phyloP scores from a whole-genome alignment of 2,113 vertebrate genomes.

The Pterophyllum scalare region DNA sequence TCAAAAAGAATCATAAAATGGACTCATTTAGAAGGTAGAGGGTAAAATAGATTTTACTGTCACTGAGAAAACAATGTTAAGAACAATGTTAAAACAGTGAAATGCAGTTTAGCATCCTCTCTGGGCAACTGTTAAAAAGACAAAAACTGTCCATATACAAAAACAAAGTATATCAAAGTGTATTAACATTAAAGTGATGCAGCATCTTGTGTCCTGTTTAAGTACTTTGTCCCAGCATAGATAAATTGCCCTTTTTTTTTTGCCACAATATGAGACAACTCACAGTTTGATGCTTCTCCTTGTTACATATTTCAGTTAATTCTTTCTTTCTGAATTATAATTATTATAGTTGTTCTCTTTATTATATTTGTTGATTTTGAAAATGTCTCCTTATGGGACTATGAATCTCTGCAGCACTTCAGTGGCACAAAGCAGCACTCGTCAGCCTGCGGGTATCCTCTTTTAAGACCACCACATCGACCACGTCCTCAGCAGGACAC shows the following conservation, averaged over 20 bases:
- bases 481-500: constrained; percentile 39
- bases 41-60: too few species aligned
- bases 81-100: too few species aligned
- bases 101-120: too few species aligned
- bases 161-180: too few species aligned
- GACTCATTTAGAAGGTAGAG: constrained; percentile 17
- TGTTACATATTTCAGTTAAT: not conserved
- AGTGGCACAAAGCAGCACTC: not conserved
- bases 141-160: too few species aligned
- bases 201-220: constrained; percentile 38
- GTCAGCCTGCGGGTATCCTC: not conserved
- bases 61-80: too few species aligned
- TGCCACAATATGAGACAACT: constrained; percentile 2
- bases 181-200: constrained; percentile 27
- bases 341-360: not conserved
- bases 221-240: constrained; percentile 27
- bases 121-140: too few species aligned
- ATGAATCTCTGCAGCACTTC: constrained; percentile 13
- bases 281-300: not conserved
- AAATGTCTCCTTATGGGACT: not conserved
- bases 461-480: not conserved
- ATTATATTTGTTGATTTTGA: not conserved
- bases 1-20: not conserved
- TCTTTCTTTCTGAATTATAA: not conserved
- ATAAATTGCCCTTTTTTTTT: constrained; percentile 15